phyloP scores from a whole-genome alignment of 2,888 invertebrate species.

The Drosophila paracracens region DNA sequence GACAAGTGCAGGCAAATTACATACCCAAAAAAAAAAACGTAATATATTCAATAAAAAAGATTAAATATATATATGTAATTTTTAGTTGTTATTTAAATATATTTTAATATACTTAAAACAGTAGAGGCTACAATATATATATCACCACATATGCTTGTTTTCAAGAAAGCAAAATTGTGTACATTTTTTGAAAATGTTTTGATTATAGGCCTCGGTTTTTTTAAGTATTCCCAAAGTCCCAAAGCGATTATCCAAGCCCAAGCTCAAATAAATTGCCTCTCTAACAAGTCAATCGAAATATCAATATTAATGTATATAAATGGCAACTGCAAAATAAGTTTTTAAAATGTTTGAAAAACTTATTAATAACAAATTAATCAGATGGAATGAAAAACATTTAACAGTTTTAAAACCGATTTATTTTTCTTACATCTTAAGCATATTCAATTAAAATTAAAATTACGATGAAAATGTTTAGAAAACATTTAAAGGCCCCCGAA shows the following conservation, averaged over 20 bases:
- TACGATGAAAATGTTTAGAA: slow-evolving; percentile 61
- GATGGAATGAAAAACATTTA: background rate
- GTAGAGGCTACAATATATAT: background rate
- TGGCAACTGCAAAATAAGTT: slow-evolving; percentile 25
- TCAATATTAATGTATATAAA: slow-evolving; percentile 53
- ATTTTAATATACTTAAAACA: background rate
- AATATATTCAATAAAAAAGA: background rate
- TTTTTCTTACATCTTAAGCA: slow-evolving; percentile 51
- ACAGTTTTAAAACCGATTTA: slow-evolving; percentile 19
- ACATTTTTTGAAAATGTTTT: background rate
- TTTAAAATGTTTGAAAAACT: slow-evolving; percentile 63
- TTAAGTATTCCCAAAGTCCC: slow-evolving; percentile 1
- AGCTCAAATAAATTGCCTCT: slow-evolving; percentile 54
- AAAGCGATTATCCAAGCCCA: slow-evolving; percentile 20
- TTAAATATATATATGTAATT: background rate
- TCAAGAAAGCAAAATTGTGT: background rate
- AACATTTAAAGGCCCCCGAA: slow-evolving; percentile 76
- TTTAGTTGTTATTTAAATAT: background rate
- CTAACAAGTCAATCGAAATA: slow-evolving; percentile 37
- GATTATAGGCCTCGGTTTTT: background rate
- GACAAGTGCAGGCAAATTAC: slow-evolving; percentile 6
- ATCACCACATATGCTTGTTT: background rate
- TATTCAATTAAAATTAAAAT: slow-evolving; percentile 52
- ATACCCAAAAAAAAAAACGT: slow-evolving; percentile 10
- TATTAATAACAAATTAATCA: slow-evolving; percentile 43